Evolutionary conservation across 2,888 invertebrate species (phyloP).

Genomic region (Fragum whitleyi): DNA sequence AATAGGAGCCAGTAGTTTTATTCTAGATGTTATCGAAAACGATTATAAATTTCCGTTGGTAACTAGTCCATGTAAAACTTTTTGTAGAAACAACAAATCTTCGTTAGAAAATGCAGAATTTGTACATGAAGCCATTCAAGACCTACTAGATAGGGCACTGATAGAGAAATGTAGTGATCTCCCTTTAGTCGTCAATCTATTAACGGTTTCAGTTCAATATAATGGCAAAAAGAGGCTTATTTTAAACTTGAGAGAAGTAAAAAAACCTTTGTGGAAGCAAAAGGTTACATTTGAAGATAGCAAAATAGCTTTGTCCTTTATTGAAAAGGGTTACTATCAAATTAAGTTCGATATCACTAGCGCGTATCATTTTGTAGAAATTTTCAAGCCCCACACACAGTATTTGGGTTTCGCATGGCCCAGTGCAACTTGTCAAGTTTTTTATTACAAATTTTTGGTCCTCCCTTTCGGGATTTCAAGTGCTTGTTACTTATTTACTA

Average conservation of each 20-base stretch:
- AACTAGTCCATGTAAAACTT: background rate
- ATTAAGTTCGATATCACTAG: slow-evolving; percentile 43
- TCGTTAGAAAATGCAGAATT: slow-evolving; percentile 19
- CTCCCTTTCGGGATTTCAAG: slow-evolving; percentile 35
- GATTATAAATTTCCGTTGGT: slow-evolving; percentile 32
- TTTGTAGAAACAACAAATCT: slow-evolving; percentile 33
- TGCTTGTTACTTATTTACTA: slow-evolving; percentile 40
- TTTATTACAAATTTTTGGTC: slow-evolving; percentile 36
- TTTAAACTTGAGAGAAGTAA: slow-evolving; percentile 17
- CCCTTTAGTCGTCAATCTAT: slow-evolving; percentile 28
- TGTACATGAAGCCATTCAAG: slow-evolving; percentile 37
- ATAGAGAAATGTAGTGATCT: slow-evolving; percentile 24
- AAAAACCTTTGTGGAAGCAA: slow-evolving; percentile 41
- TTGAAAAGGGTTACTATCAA: slow-evolving; percentile 31
- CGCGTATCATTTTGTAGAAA: slow-evolving; percentile 51
- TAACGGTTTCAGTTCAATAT: slow-evolving; percentile 32
- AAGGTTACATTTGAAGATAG: slow-evolving; percentile 38
- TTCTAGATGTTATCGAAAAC: slow-evolving; percentile 40
- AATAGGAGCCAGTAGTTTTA: slow-evolving; percentile 36
- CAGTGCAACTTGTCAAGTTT: background rate
- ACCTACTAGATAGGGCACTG: slow-evolving; percentile 32
- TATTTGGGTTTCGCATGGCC: no score
- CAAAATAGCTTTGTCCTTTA: slow-evolving; percentile 30
- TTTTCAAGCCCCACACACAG: slow-evolving; percentile 29
- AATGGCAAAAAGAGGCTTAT: slow-evolving; percentile 34